Base-by-base conservation (phyloP, 2,797 vertebrate genomes). In the Leptatherina wallacei region DNA sequence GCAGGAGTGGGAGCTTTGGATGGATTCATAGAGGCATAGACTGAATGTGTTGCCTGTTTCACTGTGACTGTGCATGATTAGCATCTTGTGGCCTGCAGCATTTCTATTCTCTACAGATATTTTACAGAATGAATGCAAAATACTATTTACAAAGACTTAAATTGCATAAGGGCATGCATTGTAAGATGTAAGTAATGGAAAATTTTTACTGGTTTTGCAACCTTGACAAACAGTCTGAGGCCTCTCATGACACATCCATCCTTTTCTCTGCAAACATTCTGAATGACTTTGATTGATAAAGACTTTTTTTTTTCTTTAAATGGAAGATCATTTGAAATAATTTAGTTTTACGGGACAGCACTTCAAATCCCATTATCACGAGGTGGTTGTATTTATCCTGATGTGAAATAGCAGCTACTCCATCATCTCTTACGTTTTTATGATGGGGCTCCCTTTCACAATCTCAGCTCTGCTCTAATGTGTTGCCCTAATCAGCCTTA, bases 401-500 rank as follows among this genome's bases (percentile, higher is more conserved):
- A 84, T 83, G 69, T 85, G 79, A 85, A 90, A 87, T 80, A 83
- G 75, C 80, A 83, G 75, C 75, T 79, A 73, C 78, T 88, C 82
- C 62, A 78, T 86, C 87, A 88, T 73, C 60, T 62, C 70, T 36
- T 86, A 77, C 81, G 73, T 84, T 90, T 90, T 88, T 78, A 85
- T 61, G 75, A 81, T 29, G 38, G 67, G 49, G 13, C 66, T 75
- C 64, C 75, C 82, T 86, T 89, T 89, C 76, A 84, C 82, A 85
- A 82, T 80, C 73, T 64, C 71, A 30, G 70, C 76, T 73, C 73
- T 30, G 63, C 84, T 87, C 73, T 84, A 88, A 90, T 82, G 82
- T 84, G 82, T 91, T 83, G 81, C 82, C 84, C 79, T 88, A 90
- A 92, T 93, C 78, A 86, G 89, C 79, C 86, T 83, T 85, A 90